phyloP scores from a whole-genome alignment of 2,797 vertebrate species.

The Xerus rutilus region DNA sequence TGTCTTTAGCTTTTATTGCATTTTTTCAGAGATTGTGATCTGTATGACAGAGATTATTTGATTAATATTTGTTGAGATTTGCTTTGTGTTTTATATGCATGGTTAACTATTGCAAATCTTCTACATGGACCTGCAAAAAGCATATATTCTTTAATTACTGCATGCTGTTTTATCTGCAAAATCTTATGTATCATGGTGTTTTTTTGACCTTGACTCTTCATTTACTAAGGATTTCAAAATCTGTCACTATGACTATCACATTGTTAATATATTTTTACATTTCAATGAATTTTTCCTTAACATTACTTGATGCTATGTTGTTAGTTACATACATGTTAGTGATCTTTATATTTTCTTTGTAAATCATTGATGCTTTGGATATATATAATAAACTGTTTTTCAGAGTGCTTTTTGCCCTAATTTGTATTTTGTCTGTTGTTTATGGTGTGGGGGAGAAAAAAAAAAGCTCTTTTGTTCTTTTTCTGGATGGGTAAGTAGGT shows the following conservation, averaged over 20 bases:
- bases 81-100: not conserved
- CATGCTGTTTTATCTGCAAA: not conserved
- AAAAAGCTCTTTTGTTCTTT: not conserved
- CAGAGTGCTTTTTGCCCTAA: not conserved
- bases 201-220: constrained; percentile 1
- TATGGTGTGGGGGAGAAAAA: not conserved
- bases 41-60: not conserved
- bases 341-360: not conserved
- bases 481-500: not conserved
- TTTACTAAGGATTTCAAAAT: not conserved
- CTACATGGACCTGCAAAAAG: not conserved
- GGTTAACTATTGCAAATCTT: not conserved
- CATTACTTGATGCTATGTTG: not conserved
- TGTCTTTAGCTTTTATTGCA: not conserved
- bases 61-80: not conserved
- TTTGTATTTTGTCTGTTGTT: not conserved
- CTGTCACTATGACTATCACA: not conserved
- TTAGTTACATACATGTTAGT: not conserved
- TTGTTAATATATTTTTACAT: not conserved
- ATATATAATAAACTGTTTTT: not conserved
- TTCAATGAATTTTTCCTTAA: constrained; percentile 1
- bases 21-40: not conserved
- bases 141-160: not conserved
- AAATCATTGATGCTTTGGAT: not conserved
- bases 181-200: not conserved